Base-by-base conservation (phyloP, 1,140 invertebrate genomes). In the Thaumetopoea pityocampa region DNA sequence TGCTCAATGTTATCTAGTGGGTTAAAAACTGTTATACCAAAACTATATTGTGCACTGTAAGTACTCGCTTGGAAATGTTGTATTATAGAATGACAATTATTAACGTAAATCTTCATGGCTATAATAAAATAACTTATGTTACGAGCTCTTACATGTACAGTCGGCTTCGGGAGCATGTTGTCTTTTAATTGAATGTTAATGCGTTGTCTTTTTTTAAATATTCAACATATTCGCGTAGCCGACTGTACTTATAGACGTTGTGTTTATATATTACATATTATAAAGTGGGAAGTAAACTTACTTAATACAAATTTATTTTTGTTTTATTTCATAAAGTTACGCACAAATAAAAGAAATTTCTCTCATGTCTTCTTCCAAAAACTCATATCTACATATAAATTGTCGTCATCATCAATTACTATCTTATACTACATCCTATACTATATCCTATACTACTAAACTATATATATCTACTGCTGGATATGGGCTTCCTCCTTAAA, bases 241-340 rank as follows among this genome's bases (percentile, higher is more conserved):
- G 36, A 18, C 45, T 35, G 36, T 22, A 34, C 45, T 22, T 33
- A 62, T 72, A 71, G 67, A 67, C 64, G 51, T 78, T 79, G 74
- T 81, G 79, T 83, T 83, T 81, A 78, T 81, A 72, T 73, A 76
- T 83, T 81, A 83, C 79, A 83, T 81, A 83, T 83, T 81, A 81
- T 78, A 72, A 79, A 81, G 72, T 70, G 37, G 32, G 23, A 27
- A 41, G 35, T 41, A 41, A 83, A 83, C 77, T 67, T 79, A 72
- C 79, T 78, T 83, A 80, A 81, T 81, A 79, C 76, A 83, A 76
- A 38, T 9, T 12, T 44, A 58, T 42, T 50, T 19, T 53, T 30
- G 53, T 73, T 71, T 76, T 63, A 74, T 77, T 78, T 5, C 16
- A 17, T 10, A n/a, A n/a, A n/a, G n/a, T n/a, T n/a, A n/a, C n/a